These are phyloP conservation scores for Orbicella faveolata DNA, from an alignment of 64 coral and sea anemone species.

Conservation along the genomic window DNA sequence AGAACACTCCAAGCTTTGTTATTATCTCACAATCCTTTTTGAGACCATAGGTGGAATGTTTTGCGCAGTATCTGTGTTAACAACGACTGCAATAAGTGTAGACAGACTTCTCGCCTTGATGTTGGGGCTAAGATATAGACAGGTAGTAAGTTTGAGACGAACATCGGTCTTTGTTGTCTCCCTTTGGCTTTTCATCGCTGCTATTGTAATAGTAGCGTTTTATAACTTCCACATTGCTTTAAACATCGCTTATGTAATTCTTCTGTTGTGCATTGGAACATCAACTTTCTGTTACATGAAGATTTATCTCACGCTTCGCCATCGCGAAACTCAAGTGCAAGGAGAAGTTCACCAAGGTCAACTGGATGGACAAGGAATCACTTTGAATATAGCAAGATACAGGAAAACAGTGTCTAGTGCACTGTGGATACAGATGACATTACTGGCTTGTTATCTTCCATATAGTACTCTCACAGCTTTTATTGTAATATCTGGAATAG, in stretches of 20 bases:
- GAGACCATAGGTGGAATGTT: neutral
- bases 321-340: neutral
- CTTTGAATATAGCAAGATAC: neutral
- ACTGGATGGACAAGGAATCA: neutral
- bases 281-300: neutral
- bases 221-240: neutral
- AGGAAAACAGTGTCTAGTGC: neutral
- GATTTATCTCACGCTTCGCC: neutral
- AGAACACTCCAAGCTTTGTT: neutral
- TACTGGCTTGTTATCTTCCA: neutral
- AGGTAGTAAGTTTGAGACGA: neutral
- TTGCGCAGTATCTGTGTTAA: neutral
- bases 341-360: neutral
- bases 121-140: neutral
- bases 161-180: neutral
- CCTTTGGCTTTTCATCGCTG: neutral
- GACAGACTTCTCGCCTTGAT: neutral
- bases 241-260: neutral
- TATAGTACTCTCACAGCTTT: neutral
- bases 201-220: neutral
- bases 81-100: neutral
- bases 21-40: neutral
- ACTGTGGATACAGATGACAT: neutral
- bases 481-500: neutral
- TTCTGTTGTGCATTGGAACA: neutral